phyloP scores from a whole-genome alignment of 2,113 vertebrate species.

The Saccopteryx bilineata region DNA sequence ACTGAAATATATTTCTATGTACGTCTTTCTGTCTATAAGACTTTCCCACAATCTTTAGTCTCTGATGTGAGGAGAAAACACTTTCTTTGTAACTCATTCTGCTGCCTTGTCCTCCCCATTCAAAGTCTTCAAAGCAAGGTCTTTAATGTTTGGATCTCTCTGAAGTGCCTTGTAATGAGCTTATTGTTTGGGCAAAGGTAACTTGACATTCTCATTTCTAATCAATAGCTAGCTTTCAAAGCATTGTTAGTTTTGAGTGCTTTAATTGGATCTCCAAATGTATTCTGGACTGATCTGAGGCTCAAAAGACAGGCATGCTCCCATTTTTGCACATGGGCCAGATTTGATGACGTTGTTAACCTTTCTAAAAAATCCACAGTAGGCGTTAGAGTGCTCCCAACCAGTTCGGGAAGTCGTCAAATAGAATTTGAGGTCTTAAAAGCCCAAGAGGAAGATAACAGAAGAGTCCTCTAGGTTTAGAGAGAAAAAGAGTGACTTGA shows the following conservation, averaged over 20 bases:
- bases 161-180: conserved; percentile 79
- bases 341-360: background rate
- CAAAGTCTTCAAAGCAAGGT: conserved; percentile 78
- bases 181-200: conserved; percentile 81
- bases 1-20: conserved; percentile 28
- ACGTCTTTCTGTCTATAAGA: conserved; percentile 45
- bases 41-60: conserved; percentile 62
- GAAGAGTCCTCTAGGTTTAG: conserved; percentile 46
- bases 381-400: conserved; percentile 52
- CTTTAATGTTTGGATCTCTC: conserved; percentile 74
- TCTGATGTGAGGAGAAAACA: conserved; percentile 40
- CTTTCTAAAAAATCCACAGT: conserved; percentile 14
- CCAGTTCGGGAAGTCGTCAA: conserved; percentile 5
- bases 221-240: conserved; percentile 80
- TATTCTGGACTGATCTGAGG: conserved; percentile 45
- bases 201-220: conserved; percentile 78
- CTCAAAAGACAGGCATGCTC: conserved; percentile 55
- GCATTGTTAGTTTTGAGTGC: conserved; percentile 75
- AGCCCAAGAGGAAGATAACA: conserved; percentile 37
- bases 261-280: conserved; percentile 71
- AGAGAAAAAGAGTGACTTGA: conserved; percentile 66
- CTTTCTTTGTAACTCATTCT: conserved; percentile 57
- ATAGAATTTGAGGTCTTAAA: conserved; percentile 26
- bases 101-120: conserved; percentile 55
- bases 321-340: background rate